Evolutionary conservation across 2,888 invertebrate species (phyloP).

Genomic region (Dione juno): DNA sequence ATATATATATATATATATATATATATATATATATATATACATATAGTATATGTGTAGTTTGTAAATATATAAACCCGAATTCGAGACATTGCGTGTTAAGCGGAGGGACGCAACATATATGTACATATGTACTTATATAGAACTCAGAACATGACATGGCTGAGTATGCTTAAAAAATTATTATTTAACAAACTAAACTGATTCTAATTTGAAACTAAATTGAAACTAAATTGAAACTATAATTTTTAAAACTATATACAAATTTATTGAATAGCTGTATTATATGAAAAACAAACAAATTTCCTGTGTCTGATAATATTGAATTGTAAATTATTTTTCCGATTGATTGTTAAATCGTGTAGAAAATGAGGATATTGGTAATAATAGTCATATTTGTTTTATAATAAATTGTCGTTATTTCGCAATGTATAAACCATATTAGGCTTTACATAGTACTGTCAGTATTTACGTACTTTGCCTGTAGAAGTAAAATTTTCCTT

Average conservation of each 20-base stretch:
- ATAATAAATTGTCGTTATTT: conserved; percentile 15
- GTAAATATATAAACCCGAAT: no score
- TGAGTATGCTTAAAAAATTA: no score
- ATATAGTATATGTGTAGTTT: neutral
- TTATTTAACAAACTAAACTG: no score
- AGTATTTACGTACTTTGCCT: neutral
- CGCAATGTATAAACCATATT: neutral
- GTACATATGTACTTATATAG: no score
- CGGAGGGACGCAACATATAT: no score
- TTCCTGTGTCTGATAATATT: conserved; percentile 13
- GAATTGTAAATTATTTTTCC: conserved; percentile 16
- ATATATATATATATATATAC: no score
- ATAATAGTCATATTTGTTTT: conserved; percentile 1
- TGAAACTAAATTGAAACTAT: no score
- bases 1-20: neutral
- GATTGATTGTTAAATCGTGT: conserved; percentile 28
- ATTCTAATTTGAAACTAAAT: no score
- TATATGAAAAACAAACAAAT: neutral
- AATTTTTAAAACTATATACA: no score
- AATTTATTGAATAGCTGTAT: no score
- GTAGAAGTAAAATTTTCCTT: neutral
- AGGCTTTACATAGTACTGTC: neutral
- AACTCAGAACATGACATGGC: no score
- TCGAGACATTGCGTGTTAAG: no score
- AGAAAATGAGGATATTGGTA: conserved; percentile 28